Conservation (phyloP, 2,113 vertebrate species). For the Hemicordylus capensis region DNA sequence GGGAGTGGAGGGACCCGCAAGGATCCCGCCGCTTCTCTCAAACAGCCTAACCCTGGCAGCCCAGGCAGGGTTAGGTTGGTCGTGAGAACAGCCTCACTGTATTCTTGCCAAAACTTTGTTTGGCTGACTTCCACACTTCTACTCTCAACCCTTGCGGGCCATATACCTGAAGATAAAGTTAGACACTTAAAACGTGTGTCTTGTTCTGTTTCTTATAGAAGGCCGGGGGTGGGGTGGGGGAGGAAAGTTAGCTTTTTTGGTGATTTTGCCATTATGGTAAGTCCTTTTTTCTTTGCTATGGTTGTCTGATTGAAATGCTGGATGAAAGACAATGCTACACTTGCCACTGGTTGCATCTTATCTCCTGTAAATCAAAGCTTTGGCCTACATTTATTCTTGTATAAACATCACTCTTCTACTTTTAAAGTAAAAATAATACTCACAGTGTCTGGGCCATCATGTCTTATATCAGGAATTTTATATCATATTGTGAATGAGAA, state of each 20-base stretch:
- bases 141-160: neutral
- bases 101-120: neutral
- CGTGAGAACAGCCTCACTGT: no score
- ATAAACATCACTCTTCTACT: neutral
- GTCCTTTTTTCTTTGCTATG: accelerated
- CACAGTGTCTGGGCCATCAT: neutral
- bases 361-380: neutral
- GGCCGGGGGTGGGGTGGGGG: no score
- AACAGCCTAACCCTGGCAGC: no score
- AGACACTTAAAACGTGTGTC: neutral
- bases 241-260: neutral
- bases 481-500: neutral
- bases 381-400: neutral
- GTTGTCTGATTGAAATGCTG: accelerated
- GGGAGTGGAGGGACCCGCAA: no score
- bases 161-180: neutral
- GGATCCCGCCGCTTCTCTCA: no score
- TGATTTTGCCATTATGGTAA: neutral
- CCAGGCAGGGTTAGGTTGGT: no score
- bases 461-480: neutral
- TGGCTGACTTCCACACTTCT: neutral
- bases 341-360: neutral
- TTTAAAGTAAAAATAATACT: neutral
- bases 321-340: neutral
- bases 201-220: neutral